Base-by-base conservation (phyloP, 1,140 invertebrate genomes). In the Zaprionus gabonicus region DNA sequence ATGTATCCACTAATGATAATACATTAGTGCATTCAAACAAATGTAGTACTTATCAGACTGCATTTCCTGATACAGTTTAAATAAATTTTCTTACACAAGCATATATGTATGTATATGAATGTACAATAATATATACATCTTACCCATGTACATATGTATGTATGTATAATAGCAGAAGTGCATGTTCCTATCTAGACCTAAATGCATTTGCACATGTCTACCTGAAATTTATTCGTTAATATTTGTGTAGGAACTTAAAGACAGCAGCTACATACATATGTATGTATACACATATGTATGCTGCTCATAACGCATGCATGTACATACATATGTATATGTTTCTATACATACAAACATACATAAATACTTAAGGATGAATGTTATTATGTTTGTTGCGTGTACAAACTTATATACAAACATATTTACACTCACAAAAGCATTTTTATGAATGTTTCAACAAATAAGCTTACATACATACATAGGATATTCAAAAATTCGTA, bases 401-500 rank as follows among this genome's bases (percentile, higher is more conserved):
- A 51, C 10, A 51, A 36, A 34, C 58, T 53, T 25, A 71, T 36
- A 53, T 31, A 23, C 17, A 49, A 2, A 53, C 44, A 51, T 25
- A 10, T 31, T 4, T 46, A 5, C 27, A 51, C 44, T 23, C n/a
- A 46, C 15, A 27, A 46, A 31, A 31, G 23, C 20, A 27, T 27
- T 20, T 41, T 17, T 58, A 58, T 36, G 20, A 36, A 58, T 65
- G 23, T 65, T 31, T 41, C 46, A 51, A 51, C 17, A 51, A 51
- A 51, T 51, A 25, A 51, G 4, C 15, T 41, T 7, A 31, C 28
- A 31, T 28, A 51, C 23, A 65, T 46, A 51, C 23, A 65, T 53
- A 34, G n/a, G 15, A 23, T 65, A 9, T 27, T 34, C 23, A 74
- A 68, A 44, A 17, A 60, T 60, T 27, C 36, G 27, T 62, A 55